phyloP scores from a whole-genome alignment of 2,113 vertebrate species.

The Hypocryptadius cinnamomeus region DNA sequence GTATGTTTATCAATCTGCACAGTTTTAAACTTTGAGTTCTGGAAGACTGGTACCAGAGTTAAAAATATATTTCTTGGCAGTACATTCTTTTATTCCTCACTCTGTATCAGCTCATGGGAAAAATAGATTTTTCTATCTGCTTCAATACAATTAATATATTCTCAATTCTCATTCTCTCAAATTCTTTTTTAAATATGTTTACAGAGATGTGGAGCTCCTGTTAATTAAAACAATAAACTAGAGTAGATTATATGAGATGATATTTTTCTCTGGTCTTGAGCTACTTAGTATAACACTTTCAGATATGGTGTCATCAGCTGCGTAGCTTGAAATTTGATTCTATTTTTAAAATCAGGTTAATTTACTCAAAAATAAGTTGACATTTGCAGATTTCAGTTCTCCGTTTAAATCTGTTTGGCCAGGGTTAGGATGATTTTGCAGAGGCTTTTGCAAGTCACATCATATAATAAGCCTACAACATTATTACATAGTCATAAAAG shows the following conservation, averaged over 20 bases:
- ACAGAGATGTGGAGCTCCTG: not conserved
- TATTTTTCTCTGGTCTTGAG: not conserved
- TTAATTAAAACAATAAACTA: not conserved
- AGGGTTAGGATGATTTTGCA: not conserved
- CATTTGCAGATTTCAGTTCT: not conserved
- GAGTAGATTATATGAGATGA: not conserved
- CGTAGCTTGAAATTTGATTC: not conserved
- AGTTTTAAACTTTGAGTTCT: constrained; percentile 4
- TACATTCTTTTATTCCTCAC: not conserved
- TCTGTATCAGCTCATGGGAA: not conserved
- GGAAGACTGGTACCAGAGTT: not conserved
- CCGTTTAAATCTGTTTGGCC: not conserved
- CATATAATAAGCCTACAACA: not conserved
- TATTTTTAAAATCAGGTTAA: not conserved
- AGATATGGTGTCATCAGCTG: not conserved
- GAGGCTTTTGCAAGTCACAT: not conserved
- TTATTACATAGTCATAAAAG: not conserved
- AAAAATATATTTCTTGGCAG: constrained; percentile 24
- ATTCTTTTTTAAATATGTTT: not conserved
- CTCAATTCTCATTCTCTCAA: not conserved
- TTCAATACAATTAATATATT: not conserved
- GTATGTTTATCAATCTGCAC: not conserved
- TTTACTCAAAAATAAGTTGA: not conserved
- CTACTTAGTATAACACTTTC: not conserved
- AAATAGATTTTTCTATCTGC: not conserved